Evolutionary conservation across 2,113 vertebrate species (phyloP).

Genomic region (Limnothrissa miodon): DNA sequence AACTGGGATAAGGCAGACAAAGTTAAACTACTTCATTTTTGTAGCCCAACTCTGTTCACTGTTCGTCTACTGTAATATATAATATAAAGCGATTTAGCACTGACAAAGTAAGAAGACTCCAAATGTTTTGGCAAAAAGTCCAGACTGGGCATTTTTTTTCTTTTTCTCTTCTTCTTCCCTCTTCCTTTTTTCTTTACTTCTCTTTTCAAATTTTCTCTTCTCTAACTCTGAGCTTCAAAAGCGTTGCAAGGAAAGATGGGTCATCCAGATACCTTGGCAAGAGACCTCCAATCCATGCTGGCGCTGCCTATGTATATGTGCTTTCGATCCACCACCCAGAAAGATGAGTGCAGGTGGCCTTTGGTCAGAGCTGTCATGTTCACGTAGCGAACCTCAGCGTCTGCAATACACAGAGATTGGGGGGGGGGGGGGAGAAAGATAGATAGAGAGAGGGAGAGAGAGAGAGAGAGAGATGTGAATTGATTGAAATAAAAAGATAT

Average conservation of each 20-base stretch:
- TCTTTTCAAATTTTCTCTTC: neutral
- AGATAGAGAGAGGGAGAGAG: constrained; percentile 15
- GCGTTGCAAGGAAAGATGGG: neutral
- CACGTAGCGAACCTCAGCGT: constrained; percentile 81
- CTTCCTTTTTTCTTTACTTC: neutral
- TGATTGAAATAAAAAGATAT: neutral
- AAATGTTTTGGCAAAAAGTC: too few relatives aligned
- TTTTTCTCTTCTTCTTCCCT: neutral
- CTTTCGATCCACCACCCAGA: constrained; percentile 89
- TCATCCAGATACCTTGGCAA: constrained; percentile 78
- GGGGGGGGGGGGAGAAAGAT: neutral
- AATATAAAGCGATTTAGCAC: too few relatives aligned
- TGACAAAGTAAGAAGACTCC: too few relatives aligned
- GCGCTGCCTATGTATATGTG: constrained; percentile 90
- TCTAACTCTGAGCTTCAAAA: neutral
- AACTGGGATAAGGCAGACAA: neutral
- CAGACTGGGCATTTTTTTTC: neutral
- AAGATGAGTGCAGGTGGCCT: constrained; percentile 85
- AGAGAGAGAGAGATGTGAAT: constrained; percentile 2
- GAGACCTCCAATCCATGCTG: constrained; percentile 82
- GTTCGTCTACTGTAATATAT: too few relatives aligned
- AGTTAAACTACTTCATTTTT: too few relatives aligned
- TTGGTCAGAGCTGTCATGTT: constrained; percentile 89
- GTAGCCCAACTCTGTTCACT: too few relatives aligned
- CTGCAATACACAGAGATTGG: constrained; percentile 59